A percentile compares a stretch with the other conserved stretches of the same genome.
Conservation (phyloP, 2,113 vertebrate species). For the Sciurus niger region DNA sequence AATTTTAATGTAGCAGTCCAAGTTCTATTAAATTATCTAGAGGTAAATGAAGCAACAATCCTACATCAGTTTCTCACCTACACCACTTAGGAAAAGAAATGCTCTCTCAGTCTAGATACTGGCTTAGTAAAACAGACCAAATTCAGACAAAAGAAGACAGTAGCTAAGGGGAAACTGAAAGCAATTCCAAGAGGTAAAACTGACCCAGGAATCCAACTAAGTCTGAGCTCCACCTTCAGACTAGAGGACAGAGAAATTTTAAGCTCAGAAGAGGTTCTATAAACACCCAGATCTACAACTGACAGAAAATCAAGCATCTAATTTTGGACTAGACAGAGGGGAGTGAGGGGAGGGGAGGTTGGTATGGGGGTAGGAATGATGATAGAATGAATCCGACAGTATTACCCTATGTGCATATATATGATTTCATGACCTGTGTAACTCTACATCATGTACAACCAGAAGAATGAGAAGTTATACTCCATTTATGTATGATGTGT, state of each 20-base stretch:
- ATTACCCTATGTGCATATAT: too few species aligned
- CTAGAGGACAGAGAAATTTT: neutral
- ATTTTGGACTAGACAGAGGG: too few species aligned
- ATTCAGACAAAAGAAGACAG: conserved; percentile 26
- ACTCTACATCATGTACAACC: too few species aligned
- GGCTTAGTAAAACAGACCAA: conserved; percentile 36
- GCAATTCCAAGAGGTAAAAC: neutral
- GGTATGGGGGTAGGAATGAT: too few species aligned
- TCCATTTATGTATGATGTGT: too few species aligned
- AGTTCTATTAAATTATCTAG: neutral
- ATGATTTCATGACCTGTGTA: too few species aligned
- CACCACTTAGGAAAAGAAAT: neutral
- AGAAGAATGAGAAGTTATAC: too few species aligned
- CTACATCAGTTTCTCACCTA: neutral
- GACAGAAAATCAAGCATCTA: neutral
- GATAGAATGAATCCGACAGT: too few species aligned
- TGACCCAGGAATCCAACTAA: neutral
- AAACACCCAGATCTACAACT: neutral
- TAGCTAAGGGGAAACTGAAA: neutral
- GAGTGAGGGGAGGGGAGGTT: too few species aligned
- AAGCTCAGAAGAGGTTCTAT: conserved; percentile 4
- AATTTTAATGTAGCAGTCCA: neutral
- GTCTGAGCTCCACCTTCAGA: neutral
- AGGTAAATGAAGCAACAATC: conserved; percentile 17
- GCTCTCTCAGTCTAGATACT: neutral